Conservation (phyloP, 2,888 invertebrate genomes). For the Eristalis intricaria region DNA sequence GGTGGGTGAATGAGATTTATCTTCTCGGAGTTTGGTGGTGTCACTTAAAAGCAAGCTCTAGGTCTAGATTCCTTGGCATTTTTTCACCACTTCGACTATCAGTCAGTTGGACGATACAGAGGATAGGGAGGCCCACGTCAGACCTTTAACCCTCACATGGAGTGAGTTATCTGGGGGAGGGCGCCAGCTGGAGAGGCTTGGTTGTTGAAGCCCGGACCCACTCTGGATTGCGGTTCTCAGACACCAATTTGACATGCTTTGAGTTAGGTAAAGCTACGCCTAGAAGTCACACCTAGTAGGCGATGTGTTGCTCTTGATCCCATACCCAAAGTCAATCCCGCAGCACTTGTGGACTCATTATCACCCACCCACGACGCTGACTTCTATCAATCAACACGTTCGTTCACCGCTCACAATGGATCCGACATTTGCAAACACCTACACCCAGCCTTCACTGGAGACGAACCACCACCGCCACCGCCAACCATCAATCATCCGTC, state of each 20-base stretch:
- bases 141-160: too few species aligned
- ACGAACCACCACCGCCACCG: not conserved
- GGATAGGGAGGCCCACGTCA: too few species aligned
- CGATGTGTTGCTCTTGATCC: not conserved
- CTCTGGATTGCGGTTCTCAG: too few species aligned
- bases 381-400: slow-evolving; percentile 30
- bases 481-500: slow-evolving; percentile 48
- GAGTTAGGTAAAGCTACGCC: too few species aligned
- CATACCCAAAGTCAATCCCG: not conserved
- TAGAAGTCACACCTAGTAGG: not conserved
- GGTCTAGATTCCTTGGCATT: not conserved
- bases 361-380: not conserved
- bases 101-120: too few species aligned
- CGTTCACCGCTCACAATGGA: not conserved
- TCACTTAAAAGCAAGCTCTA: not conserved
- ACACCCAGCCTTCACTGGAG: not conserved
- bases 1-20: not conserved
- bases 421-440: slow-evolving; percentile 12
- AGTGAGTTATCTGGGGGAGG: too few species aligned
- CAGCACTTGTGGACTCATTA: not conserved
- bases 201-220: too few species aligned
- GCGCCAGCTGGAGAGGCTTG: too few species aligned
- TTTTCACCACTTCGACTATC: not conserved
- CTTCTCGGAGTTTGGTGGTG: not conserved
- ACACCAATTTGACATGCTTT: too few species aligned